Evolutionary conservation across 2,888 invertebrate species (phyloP).

Genomic region (Galerucella pusilla): DNA sequence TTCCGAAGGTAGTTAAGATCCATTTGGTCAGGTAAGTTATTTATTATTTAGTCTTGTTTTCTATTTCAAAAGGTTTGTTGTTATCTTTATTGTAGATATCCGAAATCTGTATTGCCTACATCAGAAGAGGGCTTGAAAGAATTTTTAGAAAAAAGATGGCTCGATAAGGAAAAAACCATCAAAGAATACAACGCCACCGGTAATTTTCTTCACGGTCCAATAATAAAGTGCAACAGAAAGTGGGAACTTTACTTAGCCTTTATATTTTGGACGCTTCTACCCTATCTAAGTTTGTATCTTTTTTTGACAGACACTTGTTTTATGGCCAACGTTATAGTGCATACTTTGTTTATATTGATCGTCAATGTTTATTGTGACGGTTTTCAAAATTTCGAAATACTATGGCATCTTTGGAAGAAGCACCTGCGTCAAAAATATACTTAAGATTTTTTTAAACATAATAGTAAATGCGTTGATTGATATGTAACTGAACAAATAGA

Average conservation of each 20-base stretch:
- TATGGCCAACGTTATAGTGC: conserved; percentile 69
- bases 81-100: conserved; percentile 66
- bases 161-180: conserved; percentile 73
- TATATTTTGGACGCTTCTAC: conserved; percentile 74
- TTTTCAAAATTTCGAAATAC: conserved; percentile 71
- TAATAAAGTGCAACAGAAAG: conserved; percentile 57
- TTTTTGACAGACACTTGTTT: conserved; percentile 66
- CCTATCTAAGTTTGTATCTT: conserved; percentile 66
- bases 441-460: background rate
- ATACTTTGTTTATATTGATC: conserved; percentile 68
- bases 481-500: background rate
- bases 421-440: background rate
- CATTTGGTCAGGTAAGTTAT: conserved; percentile 74
- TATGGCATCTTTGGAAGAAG: conserved; percentile 47
- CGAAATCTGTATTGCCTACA: conserved; percentile 70
- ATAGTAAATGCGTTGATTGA: background rate
- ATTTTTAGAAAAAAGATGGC: conserved; percentile 77
- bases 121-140: conserved; percentile 69
- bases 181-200: conserved; percentile 71
- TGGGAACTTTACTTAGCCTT: conserved; percentile 69
- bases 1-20: conserved; percentile 82
- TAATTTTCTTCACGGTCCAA: conserved; percentile 61
- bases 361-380: conserved; percentile 71
- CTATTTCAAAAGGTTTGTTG: too few species aligned
- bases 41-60: too few species aligned